These are phyloP conservation scores for Gasterosteus aculeatus DNA, from an alignment of 2,113 vertebrate genomes.

Conservation along the genomic window DNA sequence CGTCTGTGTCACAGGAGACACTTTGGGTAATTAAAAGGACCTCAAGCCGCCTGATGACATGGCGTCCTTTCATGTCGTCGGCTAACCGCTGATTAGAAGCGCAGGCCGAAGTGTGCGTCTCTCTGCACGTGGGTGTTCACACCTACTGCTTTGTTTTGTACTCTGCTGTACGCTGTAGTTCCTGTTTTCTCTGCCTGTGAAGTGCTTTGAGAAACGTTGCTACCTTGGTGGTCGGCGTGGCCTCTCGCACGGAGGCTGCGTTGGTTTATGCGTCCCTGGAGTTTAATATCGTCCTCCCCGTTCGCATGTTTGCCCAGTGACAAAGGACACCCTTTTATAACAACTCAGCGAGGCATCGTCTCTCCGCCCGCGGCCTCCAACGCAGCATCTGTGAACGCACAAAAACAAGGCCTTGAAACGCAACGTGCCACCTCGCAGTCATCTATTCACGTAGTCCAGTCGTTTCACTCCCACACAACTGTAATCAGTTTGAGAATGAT, in stretches of 20 bases:
- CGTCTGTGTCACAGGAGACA: conserved; percentile 29
- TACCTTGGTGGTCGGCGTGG: not conserved
- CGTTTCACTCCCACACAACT: conserved; percentile 48
- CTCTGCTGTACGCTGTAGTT: conserved; percentile 30
- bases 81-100: conserved; percentile 47
- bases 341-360: conserved; percentile 14
- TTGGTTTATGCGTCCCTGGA: not conserved
- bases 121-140: conserved; percentile 12
- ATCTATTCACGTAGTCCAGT: conserved; percentile 41
- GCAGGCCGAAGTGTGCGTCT: conserved; percentile 33
- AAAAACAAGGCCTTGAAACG: conserved; percentile 23
- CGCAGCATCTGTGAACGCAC: conserved; percentile 16
- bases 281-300: not conserved
- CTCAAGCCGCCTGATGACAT: conserved; percentile 27
- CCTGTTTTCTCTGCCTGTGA: conserved; percentile 32
- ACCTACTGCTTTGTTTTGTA: conserved; percentile 17
- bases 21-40: conserved; percentile 43
- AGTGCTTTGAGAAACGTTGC: conserved; percentile 4
- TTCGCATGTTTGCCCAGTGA: conserved; percentile 16
- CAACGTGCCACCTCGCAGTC: conserved; percentile 12
- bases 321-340: conserved; percentile 20
- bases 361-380: conserved; percentile 26
- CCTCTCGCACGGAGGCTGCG: conserved; percentile 18
- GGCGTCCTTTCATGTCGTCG: conserved; percentile 31
- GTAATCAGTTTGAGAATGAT: conserved; percentile 39